These are phyloP conservation scores for Vireo griseus DNA, from an alignment of 2,797 vertebrate genomes.

Conservation along the genomic window DNA sequence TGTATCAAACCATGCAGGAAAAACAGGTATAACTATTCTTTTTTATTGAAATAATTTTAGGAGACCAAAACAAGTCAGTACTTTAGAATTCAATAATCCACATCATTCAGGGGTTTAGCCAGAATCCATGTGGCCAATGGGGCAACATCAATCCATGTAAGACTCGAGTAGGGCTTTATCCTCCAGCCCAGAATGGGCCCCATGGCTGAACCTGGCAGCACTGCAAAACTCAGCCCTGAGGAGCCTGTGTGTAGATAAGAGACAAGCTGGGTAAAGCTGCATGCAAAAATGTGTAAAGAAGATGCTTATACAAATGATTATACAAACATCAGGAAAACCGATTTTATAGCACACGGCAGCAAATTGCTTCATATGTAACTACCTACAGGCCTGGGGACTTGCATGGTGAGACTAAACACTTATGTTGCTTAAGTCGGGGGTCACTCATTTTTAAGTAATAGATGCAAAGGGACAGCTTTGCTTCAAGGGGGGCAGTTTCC, in stretches of 20 bases:
- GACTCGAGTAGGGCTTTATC: neutral
- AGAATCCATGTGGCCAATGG: neutral
- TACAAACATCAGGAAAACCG: neutral
- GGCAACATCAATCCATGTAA: neutral
- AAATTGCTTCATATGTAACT: neutral
- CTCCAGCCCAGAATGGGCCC: neutral
- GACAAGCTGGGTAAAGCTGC: neutral
- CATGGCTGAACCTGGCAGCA: neutral
- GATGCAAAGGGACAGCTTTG: neutral
- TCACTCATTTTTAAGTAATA: neutral
- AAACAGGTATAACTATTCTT: slow-evolving; percentile 9
- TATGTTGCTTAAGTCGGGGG: neutral
- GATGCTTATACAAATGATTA: no score
- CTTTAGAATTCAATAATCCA: neutral
- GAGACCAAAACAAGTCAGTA: neutral
- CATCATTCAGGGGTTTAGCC: neutral
- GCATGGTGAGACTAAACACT: neutral
- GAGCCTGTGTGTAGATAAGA: neutral
- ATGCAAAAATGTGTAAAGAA: neutral
- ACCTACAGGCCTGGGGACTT: neutral
- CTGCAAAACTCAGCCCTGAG: neutral
- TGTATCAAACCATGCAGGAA: neutral
- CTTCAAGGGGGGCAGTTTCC: accelerated
- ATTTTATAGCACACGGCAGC: neutral
- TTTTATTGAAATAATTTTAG: slow-evolving; percentile 8